Percentiles rank a stretch among this genome's conserved stretches.
phyloP scores from a whole-genome alignment of 2,888 invertebrate species.

The Lithophane leautieri region DNA sequence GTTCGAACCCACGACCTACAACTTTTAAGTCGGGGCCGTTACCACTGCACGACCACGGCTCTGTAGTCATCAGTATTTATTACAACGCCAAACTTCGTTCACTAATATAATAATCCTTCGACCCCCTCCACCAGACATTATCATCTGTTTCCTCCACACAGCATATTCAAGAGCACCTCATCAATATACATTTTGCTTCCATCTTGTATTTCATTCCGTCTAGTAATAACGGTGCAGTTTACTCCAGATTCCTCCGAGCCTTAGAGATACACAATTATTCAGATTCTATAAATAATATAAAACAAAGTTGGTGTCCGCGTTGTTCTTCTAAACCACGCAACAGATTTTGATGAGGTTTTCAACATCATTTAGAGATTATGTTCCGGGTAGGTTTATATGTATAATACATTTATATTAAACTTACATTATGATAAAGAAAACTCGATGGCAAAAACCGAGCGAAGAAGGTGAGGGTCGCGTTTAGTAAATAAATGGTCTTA shows the following conservation, averaged over 20 bases:
- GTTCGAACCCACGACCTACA: too few relatives aligned
- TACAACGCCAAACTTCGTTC: background rate
- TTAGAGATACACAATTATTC: conserved; percentile 17
- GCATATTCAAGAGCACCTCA: conserved; percentile 23
- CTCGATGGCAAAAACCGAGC: too few relatives aligned
- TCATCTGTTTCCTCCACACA: background rate
- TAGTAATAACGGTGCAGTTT: conserved; percentile 4
- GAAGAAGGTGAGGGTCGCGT: too few relatives aligned
- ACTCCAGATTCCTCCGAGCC: background rate
- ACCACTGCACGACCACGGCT: too few relatives aligned
- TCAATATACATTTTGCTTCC: conserved; percentile 31
- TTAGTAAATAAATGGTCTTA: too few relatives aligned
- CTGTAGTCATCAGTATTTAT: too few relatives aligned
- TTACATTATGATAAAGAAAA: too few relatives aligned
- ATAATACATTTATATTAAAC: too few relatives aligned
- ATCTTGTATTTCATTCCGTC: background rate
- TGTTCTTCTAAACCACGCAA: background rate
- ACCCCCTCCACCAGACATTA: background rate
- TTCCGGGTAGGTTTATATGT: too few relatives aligned
- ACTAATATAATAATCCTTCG: background rate
- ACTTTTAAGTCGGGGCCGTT: too few relatives aligned
- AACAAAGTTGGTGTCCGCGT: background rate
- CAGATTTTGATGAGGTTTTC: background rate
- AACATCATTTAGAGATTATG: too few relatives aligned
- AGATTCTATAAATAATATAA: background rate